Percentiles rank a stretch among this genome's conserved stretches.
Evolutionary conservation across 2,797 vertebrate species (phyloP).

Genomic region (Sebastolobus alascanus): DNA sequence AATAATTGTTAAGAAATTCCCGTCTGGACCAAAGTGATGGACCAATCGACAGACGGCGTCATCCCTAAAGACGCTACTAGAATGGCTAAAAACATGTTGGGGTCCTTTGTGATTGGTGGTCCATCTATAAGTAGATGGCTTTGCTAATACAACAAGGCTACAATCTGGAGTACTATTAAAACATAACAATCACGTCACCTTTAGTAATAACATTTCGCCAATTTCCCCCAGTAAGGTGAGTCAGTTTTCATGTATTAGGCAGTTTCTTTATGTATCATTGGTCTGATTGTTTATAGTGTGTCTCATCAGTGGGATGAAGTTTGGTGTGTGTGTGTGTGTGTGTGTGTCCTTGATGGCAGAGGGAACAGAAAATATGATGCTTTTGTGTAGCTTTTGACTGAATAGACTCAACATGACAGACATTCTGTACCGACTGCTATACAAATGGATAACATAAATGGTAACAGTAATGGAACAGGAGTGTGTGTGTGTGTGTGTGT

Average conservation of each 20-base stretch:
- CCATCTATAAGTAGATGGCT: background rate
- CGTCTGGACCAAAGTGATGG: background rate
- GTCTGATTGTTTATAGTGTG: too few species aligned
- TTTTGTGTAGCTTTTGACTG: conserved; percentile 80
- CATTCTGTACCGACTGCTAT: background rate
- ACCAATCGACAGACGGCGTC: background rate
- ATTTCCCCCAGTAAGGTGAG: too few species aligned
- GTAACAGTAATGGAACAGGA: background rate
- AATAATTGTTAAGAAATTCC: background rate
- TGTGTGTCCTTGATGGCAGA: conserved; percentile 13
- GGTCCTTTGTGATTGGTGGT: background rate
- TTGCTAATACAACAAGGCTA: background rate
- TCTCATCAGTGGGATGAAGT: background rate
- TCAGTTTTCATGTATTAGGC: too few species aligned
- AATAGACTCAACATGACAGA: conserved; percentile 64
- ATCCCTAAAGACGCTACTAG: background rate
- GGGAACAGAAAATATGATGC: conserved; percentile 68
- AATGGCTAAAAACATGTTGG: background rate
- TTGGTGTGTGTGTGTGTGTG: background rate
- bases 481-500: background rate
- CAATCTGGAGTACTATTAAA: too few species aligned
- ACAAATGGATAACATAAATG: background rate
- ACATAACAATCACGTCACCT: too few species aligned
- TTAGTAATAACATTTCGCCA: too few species aligned
- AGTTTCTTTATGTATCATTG: too few species aligned